These are phyloP conservation scores for Gibbula magus DNA, from an alignment of 2,888 invertebrate genomes.

Conservation along the genomic window DNA sequence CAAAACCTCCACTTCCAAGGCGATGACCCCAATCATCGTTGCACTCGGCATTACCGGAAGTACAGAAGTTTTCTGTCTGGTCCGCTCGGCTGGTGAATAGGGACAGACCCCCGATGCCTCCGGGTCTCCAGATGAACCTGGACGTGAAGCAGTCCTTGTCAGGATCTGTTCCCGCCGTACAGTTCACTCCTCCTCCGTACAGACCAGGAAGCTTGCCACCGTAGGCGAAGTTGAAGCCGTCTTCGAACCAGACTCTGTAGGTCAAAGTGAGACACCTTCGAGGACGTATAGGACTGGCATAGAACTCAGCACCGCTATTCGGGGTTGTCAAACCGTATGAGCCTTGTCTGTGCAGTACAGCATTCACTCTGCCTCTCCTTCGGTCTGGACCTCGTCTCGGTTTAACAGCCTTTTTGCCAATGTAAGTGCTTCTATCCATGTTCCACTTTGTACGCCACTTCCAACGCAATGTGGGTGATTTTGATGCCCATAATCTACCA, in stretches of 20 bases:
- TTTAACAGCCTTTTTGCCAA: neutral
- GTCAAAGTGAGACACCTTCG: neutral
- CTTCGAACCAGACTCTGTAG: neutral
- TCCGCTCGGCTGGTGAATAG: neutral
- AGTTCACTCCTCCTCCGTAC: neutral
- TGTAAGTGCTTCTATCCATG: neutral
- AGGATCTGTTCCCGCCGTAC: neutral
- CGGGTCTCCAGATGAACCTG: neutral
- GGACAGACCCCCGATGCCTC: neutral
- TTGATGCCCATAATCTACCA: too few relatives aligned
- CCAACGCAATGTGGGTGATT: too few relatives aligned
- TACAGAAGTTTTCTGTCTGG: neutral
- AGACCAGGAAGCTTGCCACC: neutral
- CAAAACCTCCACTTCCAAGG: neutral
- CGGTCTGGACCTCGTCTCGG: neutral
- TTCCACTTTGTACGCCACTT: neutral
- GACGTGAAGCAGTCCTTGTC: neutral
- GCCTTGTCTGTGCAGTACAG: neutral
- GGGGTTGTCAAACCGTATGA: neutral
- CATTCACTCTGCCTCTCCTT: neutral
- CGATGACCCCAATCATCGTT: neutral
- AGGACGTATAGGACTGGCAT: neutral
- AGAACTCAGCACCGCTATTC: neutral
- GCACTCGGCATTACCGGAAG: neutral
- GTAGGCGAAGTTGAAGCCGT: neutral